Conservation (phyloP, 2,797 vertebrate species). For the Oreochromis mossambicus region DNA sequence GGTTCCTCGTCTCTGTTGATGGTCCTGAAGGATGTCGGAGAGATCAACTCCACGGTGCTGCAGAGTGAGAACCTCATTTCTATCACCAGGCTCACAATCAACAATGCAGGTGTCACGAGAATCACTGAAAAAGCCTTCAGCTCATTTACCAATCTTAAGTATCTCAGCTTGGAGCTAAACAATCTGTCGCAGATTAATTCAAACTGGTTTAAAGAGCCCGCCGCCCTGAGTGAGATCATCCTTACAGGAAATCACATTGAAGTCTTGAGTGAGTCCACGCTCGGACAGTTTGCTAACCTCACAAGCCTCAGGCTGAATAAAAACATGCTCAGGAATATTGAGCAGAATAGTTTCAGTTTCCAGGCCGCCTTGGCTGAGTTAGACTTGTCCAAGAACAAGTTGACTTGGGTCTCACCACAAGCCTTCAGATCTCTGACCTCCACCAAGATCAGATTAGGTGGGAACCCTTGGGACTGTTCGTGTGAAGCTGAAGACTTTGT, state of each 20-base stretch:
- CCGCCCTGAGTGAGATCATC: slow-evolving; percentile 37
- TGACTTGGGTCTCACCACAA: slow-evolving; percentile 50
- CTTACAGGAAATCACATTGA: slow-evolving; percentile 55
- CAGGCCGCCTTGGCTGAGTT: slow-evolving; percentile 52
- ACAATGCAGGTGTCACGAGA: slow-evolving; percentile 36
- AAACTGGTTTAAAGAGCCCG: slow-evolving; percentile 63
- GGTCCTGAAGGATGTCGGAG: slow-evolving; percentile 21
- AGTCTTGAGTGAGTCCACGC: slow-evolving; percentile 3
- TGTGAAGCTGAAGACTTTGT: slow-evolving; percentile 60
- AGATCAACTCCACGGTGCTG: slow-evolving; percentile 64
- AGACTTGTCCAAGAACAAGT: slow-evolving; percentile 71
- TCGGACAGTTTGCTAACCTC: slow-evolving; percentile 49
- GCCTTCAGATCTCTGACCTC: slow-evolving; percentile 30
- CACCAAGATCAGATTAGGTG: slow-evolving; percentile 50
- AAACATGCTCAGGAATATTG: slow-evolving; percentile 62
- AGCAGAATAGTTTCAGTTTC: slow-evolving; percentile 33
- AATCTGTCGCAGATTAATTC: slow-evolving; percentile 39
- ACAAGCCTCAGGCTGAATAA: slow-evolving; percentile 40
- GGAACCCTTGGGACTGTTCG: slow-evolving; percentile 78
- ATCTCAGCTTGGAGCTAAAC: slow-evolving; percentile 63
- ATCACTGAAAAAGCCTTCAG: slow-evolving; percentile 58
- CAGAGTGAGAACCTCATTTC: slow-evolving; percentile 56
- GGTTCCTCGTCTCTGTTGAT: slow-evolving; percentile 55
- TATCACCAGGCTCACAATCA: slow-evolving; percentile 60
- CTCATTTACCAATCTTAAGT: slow-evolving; percentile 58